Evolutionary conservation across 2,113 vertebrate genomes (phyloP).

Genomic region (Labeo rohita): DNA sequence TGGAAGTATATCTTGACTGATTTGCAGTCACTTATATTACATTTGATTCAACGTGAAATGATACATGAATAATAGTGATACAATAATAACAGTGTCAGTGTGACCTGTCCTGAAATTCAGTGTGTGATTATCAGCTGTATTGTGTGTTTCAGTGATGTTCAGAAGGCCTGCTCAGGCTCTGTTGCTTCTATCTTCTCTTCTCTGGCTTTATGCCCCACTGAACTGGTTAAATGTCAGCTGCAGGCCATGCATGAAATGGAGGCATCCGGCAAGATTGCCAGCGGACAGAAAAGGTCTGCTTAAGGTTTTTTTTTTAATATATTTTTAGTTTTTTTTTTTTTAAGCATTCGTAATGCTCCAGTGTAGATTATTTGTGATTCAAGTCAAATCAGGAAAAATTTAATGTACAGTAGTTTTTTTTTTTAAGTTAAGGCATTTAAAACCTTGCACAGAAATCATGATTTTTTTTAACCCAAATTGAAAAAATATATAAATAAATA

Average conservation of each 20-base stretch:
- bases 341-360: no score
- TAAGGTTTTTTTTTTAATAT: neutral
- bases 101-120: neutral
- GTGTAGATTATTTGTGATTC: no score
- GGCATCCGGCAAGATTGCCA: slow-evolving; percentile 79
- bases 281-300: slow-evolving; percentile 83
- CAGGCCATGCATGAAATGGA: slow-evolving; percentile 95
- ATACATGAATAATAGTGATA: no score
- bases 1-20: neutral
- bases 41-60: neutral
- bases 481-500: no score
- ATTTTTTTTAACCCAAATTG: no score
- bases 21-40: neutral
- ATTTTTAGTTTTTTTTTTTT: no score
- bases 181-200: slow-evolving; percentile 88
- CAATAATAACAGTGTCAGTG: neutral
- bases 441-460: no score
- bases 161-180: slow-evolving; percentile 87
- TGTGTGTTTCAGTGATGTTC: slow-evolving; percentile 79
- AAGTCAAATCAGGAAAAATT: no score
- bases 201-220: slow-evolving; percentile 87
- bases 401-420: no score
- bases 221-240: slow-evolving; percentile 91
- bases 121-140: neutral
- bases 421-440: no score